These are phyloP conservation scores for Lophotis ruficrista DNA, from an alignment of 2,113 vertebrate species.

Conservation along the genomic window DNA sequence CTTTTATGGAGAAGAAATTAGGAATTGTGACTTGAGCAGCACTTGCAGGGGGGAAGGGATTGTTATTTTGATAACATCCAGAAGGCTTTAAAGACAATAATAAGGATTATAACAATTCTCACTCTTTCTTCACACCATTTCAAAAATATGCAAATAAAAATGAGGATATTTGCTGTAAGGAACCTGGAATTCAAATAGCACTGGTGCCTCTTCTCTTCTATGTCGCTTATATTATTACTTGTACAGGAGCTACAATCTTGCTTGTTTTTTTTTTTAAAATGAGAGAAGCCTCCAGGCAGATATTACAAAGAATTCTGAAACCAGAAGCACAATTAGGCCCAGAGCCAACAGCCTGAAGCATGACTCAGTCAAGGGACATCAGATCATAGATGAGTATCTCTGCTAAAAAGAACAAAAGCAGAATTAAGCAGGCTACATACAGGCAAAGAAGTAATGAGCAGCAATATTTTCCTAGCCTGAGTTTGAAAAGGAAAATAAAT, in stretches of 20 bases:
- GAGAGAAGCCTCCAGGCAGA: background rate
- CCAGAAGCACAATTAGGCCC: background rate
- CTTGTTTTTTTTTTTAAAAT: background rate
- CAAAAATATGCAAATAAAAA: constrained; percentile 6
- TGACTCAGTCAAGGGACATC: background rate
- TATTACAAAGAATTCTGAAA: constrained; percentile 22
- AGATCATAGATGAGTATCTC: background rate
- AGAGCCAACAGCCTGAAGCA: constrained; percentile 12
- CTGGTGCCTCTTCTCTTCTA: no score
- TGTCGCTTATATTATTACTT: background rate
- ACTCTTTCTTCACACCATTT: background rate
- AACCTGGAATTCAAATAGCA: background rate
- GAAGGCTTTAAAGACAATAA: background rate
- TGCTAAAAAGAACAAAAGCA: constrained; percentile 21
- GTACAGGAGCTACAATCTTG: background rate
- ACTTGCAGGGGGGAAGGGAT: background rate
- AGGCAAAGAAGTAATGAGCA: background rate
- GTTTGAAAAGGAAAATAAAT: background rate
- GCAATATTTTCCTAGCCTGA: background rate
- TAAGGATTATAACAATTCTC: background rate
- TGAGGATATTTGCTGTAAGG: background rate
- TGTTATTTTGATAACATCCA: background rate
- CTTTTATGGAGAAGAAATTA: background rate
- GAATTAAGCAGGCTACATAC: background rate
- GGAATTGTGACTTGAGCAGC: background rate